These are phyloP conservation scores for Carassius auratus DNA, from an alignment of 2,113 vertebrate genomes.

Conservation along the genomic window DNA sequence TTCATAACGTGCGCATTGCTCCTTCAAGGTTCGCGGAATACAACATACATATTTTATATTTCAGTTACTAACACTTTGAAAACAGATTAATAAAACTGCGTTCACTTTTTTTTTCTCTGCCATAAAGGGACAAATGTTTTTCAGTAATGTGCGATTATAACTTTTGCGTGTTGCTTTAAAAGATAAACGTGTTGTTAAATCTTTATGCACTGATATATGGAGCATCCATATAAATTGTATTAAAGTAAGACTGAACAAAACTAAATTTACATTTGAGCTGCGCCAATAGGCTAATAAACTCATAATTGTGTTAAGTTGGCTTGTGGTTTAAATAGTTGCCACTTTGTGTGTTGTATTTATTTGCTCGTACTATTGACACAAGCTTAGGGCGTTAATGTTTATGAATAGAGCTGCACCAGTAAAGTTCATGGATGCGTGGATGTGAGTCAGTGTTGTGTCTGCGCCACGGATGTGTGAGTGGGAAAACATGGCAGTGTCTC, in stretches of 20 bases:
- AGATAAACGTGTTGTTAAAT: not conserved
- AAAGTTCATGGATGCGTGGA: constrained; percentile 39
- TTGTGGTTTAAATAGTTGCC: not conserved
- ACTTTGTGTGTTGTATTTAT: not conserved
- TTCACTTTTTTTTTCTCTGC: not conserved
- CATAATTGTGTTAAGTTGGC: not conserved
- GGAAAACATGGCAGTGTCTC: constrained; percentile 4
- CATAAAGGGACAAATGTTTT: not conserved
- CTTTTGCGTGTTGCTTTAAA: not conserved
- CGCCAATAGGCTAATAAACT: not conserved
- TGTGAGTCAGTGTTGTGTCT: constrained; percentile 49
- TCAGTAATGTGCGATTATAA: not conserved
- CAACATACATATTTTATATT: not conserved
- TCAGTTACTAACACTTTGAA: not conserved
- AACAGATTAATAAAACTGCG: not conserved
- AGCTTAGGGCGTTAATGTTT: not conserved
- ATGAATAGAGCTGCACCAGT: not conserved
- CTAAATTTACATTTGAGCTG: not conserved
- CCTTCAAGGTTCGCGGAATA: constrained; percentile 6
- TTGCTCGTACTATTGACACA: not conserved
- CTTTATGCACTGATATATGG: not conserved
- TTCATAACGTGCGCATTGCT: not conserved
- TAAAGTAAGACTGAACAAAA: not conserved
- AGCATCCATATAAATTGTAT: not conserved
- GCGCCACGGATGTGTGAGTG: constrained; percentile 27